These are phyloP conservation scores for Myioborus melanocephalus DNA, from an alignment of 2,797 vertebrate species.

Conservation along the genomic window DNA sequence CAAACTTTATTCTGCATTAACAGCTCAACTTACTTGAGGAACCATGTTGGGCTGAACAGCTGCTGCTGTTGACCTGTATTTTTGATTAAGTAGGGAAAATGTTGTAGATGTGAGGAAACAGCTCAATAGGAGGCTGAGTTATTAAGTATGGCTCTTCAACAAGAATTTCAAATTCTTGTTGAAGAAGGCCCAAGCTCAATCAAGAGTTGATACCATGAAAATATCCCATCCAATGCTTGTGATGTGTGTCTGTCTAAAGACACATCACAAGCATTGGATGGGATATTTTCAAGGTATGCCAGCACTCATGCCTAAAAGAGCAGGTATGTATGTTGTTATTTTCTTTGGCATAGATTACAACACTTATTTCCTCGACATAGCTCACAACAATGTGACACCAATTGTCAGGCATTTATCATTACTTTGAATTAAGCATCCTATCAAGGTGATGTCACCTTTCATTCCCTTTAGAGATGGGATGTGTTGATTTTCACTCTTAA, in stretches of 20 bases:
- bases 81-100: background rate
- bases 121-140: background rate
- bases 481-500: background rate
- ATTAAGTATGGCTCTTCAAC: background rate
- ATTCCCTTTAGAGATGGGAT: background rate
- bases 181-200: background rate
- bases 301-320: background rate
- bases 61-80: background rate
- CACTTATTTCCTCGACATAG: background rate
- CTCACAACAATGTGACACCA: background rate
- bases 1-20: background rate
- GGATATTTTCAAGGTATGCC: background rate
- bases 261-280: background rate
- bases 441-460: fast-evolving
- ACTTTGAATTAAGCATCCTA: background rate
- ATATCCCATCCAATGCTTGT: too few relatives aligned
- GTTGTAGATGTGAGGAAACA: background rate
- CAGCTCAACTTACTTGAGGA: background rate
- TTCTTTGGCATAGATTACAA: background rate
- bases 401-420: background rate
- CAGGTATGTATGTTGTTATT: background rate
- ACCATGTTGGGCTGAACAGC: background rate
- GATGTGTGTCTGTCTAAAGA: background rate
- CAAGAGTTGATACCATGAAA: background rate
- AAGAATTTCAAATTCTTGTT: background rate